These are phyloP conservation scores for Phoebastria nigripes DNA, from an alignment of 2,797 vertebrate genomes.

Conservation along the genomic window DNA sequence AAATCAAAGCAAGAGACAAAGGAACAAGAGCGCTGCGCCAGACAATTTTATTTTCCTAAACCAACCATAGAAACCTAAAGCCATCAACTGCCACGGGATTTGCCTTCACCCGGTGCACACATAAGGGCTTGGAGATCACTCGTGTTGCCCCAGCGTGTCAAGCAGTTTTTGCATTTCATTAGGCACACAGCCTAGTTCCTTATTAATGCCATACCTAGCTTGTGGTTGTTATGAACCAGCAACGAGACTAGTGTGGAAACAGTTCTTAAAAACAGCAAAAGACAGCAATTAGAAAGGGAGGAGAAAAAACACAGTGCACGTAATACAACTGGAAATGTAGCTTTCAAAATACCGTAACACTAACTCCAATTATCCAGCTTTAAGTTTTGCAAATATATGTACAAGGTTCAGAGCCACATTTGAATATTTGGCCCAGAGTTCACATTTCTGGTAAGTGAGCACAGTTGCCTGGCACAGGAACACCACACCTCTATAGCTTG, in stretches of 20 bases:
- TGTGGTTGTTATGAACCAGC: constrained; percentile 24
- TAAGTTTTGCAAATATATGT: constrained; percentile 19
- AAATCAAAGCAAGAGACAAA: constrained; percentile 19
- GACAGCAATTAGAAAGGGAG: constrained; percentile 34
- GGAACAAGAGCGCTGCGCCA: neutral
- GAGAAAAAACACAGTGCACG: neutral
- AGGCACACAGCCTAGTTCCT: constrained; percentile 49
- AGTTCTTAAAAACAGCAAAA: constrained; percentile 39
- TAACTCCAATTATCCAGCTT: neutral
- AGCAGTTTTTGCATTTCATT: constrained; percentile 11
- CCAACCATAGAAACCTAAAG: neutral
- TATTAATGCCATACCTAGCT: constrained; percentile 38
- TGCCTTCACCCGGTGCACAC: neutral
- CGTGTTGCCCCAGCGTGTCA: neutral
- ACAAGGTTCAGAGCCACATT: constrained; percentile 29
- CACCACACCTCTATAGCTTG: neutral
- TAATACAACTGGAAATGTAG: constrained; percentile 15
- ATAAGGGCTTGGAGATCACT: neutral
- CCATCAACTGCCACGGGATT: neutral
- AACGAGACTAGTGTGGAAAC: neutral
- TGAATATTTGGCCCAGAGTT: constrained; percentile 23
- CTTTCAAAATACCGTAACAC: neutral
- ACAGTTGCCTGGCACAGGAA: neutral
- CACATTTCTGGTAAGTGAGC: neutral
- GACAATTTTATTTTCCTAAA: neutral